Evolutionary conservation across 1,140 invertebrate genomes (phyloP).

Genomic region (Heliothis virescens): DNA sequence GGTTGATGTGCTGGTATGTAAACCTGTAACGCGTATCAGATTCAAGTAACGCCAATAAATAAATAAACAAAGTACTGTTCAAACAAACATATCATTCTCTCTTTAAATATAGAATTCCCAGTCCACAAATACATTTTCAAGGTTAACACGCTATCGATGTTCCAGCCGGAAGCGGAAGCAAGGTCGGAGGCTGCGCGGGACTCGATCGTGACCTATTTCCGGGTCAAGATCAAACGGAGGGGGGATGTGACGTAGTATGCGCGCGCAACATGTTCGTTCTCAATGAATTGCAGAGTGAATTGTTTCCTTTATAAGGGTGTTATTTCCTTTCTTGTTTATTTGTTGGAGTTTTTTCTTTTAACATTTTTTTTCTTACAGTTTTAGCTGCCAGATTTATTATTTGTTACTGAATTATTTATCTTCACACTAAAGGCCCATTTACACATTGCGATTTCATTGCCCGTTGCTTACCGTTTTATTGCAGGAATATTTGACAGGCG

Average conservation of each 20-base stretch:
- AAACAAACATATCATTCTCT: not conserved
- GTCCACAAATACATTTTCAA: conserved; percentile 37
- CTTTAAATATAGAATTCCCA: conserved; percentile 25
- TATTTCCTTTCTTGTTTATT: conserved; percentile 5
- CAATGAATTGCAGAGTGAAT: conserved; percentile 41
- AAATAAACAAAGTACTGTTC: too few relatives aligned
- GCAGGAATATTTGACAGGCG: too few relatives aligned
- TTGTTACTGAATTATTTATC: too few relatives aligned
- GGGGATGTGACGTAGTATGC: not conserved
- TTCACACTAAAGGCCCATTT: too few relatives aligned
- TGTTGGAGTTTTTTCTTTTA: not conserved
- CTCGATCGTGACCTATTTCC: conserved; percentile 73
- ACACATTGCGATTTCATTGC: too few relatives aligned
- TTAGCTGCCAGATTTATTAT: too few relatives aligned
- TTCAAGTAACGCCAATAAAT: too few relatives aligned
- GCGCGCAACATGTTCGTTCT: not conserved
- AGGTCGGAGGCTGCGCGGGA: conserved; percentile 77
- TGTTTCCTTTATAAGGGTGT: not conserved
- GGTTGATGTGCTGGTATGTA: too few relatives aligned
- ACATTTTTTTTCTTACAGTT: too few relatives aligned
- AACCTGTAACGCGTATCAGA: too few relatives aligned
- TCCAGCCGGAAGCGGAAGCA: conserved; percentile 50
- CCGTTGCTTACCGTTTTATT: too few relatives aligned
- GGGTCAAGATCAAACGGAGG: conserved; percentile 66
- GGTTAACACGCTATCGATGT: conserved; percentile 35